Conservation (phyloP, 2,888 invertebrate species). For the Autographa gamma region DNA sequence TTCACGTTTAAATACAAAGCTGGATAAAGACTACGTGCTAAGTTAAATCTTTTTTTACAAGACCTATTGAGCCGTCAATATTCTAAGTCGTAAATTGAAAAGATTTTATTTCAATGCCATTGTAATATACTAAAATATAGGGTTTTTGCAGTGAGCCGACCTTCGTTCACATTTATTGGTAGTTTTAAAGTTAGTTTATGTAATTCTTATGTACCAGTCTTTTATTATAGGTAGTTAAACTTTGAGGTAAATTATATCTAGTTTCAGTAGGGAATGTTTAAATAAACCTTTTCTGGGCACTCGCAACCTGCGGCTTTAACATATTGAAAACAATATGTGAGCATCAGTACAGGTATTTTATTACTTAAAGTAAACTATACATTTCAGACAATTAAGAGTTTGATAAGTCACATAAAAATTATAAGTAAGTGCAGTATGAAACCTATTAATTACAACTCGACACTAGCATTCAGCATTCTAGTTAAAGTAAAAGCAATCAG, state of each 20-base stretch:
- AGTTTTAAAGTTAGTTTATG: constrained; percentile 62
- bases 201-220: constrained; percentile 17
- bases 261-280: no score
- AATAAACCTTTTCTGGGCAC: no score
- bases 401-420: no score
- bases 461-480: no score
- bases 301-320: no score
- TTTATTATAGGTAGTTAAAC: not conserved
- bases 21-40: constrained; percentile 55
- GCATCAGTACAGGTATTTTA: no score
- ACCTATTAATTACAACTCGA: no score
- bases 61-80: constrained; percentile 20
- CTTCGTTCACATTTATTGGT: constrained; percentile 76
- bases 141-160: constrained; percentile 70
- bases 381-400: no score
- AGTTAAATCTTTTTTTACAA: constrained; percentile 27
- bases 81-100: constrained; percentile 40
- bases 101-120: constrained; percentile 74
- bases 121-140: constrained; percentile 71
- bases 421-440: no score
- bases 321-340: no score
- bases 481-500: no score
- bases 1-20: constrained; percentile 23
- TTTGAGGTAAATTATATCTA: not conserved
- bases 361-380: no score